Percentiles rank a stretch among this genome's conserved stretches.
Conservation (phyloP, 37 sponge, comb jelly and placozoan species). For the Axinella damicornis region DNA sequence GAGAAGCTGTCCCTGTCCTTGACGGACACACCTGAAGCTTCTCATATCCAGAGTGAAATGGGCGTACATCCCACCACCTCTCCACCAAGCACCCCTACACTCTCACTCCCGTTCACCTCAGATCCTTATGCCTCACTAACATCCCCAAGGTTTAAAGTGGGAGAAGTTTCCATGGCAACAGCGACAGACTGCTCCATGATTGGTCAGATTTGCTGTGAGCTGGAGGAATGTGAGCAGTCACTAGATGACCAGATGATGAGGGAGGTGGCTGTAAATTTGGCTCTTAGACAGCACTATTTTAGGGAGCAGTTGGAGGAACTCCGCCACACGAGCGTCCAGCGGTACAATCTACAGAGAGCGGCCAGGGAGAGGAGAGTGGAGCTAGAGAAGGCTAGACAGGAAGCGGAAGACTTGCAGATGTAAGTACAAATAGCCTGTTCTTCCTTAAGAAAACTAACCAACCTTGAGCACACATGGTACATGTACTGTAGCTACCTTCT, state of each 20-base stretch:
- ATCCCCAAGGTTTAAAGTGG: neutral
- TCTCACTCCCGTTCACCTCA: neutral
- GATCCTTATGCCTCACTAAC: neutral
- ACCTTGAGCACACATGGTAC: no score
- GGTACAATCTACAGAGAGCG: neutral
- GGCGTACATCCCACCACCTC: neutral
- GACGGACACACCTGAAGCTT: neutral
- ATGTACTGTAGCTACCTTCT: neutral
- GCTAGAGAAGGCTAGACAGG: neutral
- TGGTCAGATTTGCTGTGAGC: conserved; percentile 6
- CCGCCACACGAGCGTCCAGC: neutral
- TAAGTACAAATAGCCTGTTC: no score
- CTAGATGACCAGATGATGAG: conserved; percentile 21
- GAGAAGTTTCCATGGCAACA: neutral
- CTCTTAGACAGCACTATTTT: neutral
- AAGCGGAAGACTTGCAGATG: neutral
- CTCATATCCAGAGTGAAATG: neutral
- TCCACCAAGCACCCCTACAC: neutral
- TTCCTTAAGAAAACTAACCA: no score
- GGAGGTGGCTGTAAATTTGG: neutral
- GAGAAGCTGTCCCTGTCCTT: neutral
- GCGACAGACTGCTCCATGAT: conserved; percentile 8
- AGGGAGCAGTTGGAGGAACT: neutral
- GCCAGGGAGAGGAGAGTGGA: neutral
- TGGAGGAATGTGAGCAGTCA: conserved; percentile 4